These are phyloP conservation scores for Stegodyphus dumicola DNA, from an alignment of 1,140 invertebrate genomes.

Conservation along the genomic window DNA sequence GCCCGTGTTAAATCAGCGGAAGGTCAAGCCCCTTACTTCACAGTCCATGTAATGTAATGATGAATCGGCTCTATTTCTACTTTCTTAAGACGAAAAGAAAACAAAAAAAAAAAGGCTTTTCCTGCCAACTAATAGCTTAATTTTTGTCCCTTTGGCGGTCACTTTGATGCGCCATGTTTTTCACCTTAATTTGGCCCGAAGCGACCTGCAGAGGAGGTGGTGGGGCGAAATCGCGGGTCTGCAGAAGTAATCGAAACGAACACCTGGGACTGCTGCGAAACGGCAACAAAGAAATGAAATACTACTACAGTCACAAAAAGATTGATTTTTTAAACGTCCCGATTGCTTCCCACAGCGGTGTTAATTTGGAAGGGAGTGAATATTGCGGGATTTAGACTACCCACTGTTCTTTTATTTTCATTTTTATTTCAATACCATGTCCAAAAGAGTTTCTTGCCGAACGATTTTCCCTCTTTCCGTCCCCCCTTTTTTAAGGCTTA, in stretches of 20 bases:
- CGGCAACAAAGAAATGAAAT: slow-evolving; percentile 14
- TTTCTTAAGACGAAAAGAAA: background rate
- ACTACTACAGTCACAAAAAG: slow-evolving; percentile 1
- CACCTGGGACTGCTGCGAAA: background rate
- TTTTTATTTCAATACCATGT: no score
- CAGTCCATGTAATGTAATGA: background rate
- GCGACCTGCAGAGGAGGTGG: no score
- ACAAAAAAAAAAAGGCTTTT: background rate
- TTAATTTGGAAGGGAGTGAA: background rate
- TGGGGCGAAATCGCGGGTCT: background rate
- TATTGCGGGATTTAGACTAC: background rate
- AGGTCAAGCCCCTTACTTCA: background rate
- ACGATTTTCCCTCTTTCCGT: no score
- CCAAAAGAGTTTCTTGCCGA: no score
- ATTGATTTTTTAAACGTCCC: slow-evolving; percentile 10
- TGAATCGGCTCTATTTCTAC: background rate
- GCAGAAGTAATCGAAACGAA: slow-evolving; percentile 22
- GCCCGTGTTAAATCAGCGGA: background rate
- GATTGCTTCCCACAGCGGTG: background rate
- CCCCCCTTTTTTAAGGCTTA: no score
- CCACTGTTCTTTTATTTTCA: background rate
- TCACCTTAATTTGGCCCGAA: no score
- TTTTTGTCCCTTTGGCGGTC: slow-evolving; percentile 5
- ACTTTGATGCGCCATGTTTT: background rate
- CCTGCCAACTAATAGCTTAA: slow-evolving; percentile 34